These are phyloP conservation scores for Scaptomyza tumidula DNA, from an alignment of 2,888 invertebrate species.

Conservation along the genomic window DNA sequence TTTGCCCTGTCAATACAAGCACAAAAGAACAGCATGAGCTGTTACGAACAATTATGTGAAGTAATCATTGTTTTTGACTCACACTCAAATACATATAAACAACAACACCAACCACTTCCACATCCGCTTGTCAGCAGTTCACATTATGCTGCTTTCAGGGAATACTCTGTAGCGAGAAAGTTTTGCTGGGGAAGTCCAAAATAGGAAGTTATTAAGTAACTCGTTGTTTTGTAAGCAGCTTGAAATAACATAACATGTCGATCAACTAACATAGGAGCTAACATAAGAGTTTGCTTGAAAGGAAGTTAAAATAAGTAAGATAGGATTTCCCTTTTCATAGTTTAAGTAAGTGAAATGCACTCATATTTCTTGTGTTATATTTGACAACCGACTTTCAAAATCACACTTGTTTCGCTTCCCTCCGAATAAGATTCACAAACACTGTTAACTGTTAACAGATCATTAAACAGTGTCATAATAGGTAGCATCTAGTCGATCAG, in stretches of 20 bases:
- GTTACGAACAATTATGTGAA: constrained; percentile 53
- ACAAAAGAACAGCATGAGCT: constrained; percentile 22
- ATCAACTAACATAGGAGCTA: not conserved
- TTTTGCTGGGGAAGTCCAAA: not conserved
- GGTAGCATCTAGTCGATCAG: constrained; percentile 22
- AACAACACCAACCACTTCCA: constrained; percentile 43
- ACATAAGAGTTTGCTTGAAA: not conserved
- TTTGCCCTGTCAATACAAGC: constrained; percentile 11
- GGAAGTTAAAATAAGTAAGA: no score
- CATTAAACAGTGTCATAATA: not conserved
- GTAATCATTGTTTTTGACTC: constrained; percentile 34
- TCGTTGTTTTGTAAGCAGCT: not conserved
- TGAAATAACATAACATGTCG: not conserved
- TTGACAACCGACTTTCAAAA: not conserved
- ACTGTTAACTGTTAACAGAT: no score
- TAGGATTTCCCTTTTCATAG: not conserved
- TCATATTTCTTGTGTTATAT: not conserved
- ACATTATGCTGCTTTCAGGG: constrained; percentile 16
- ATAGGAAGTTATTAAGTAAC: no score
- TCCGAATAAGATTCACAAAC: not conserved
- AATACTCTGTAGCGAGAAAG: constrained; percentile 27
- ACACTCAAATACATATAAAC: not conserved
- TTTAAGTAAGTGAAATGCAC: not conserved
- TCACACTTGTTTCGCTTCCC: not conserved
- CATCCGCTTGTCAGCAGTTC: constrained; percentile 38